Conservation (phyloP, 2,113 vertebrate genomes). For the Ornithorhynchus anatinus region DNA sequence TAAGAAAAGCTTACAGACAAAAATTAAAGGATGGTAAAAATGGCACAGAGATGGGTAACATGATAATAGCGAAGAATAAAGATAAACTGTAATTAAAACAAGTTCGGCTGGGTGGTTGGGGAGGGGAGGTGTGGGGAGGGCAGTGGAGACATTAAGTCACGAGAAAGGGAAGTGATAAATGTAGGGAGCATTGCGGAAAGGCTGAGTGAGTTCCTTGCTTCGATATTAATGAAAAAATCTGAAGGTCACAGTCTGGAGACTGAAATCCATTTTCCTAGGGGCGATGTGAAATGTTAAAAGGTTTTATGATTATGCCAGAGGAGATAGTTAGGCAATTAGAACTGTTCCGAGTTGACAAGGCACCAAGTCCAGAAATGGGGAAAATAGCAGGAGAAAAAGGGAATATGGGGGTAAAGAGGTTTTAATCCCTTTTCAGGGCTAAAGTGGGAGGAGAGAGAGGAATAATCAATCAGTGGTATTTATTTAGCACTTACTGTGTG, state of each 20-base stretch:
- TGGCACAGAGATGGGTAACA: rapidly evolving
- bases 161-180: constrained; percentile 14
- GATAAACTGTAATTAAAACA: background rate
- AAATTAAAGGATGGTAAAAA: background rate
- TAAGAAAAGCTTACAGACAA: background rate
- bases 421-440: background rate
- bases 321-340: constrained; percentile 47
- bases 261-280: constrained; percentile 42
- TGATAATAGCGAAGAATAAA: background rate
- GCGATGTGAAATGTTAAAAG: constrained; percentile 25
- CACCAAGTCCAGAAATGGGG: background rate
- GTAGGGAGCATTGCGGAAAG: background rate
- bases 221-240: constrained; percentile 6
- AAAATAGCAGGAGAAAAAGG: constrained; percentile 4
- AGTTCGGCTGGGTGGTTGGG: background rate
- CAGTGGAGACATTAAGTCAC: background rate
- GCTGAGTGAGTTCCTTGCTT: background rate
- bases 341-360: constrained; percentile 34
- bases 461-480: no score
- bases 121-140: background rate
- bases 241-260: constrained; percentile 38
- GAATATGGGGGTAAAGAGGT: background rate
- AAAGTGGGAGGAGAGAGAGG: background rate
- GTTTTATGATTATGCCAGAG: constrained; percentile 40
- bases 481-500: no score